A percentile compares a stretch with the other conserved stretches of the same genome.
Conservation (phyloP, 2,888 invertebrate genomes). For the Eudasyphora cyanicolor region DNA sequence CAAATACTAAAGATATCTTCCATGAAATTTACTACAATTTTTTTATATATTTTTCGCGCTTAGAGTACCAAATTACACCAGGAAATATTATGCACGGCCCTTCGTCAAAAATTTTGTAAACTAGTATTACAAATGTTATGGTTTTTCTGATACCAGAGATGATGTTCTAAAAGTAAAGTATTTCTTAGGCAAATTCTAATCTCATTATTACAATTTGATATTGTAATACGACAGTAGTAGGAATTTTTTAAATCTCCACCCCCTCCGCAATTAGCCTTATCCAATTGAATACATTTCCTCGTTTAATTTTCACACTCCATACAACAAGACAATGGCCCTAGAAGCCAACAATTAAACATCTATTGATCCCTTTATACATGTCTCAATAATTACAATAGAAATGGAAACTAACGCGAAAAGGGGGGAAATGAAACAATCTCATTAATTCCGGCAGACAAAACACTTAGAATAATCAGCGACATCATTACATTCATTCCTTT, state of each 20-base stretch:
- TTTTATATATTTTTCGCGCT: too few species aligned
- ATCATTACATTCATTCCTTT: conserved; percentile 20
- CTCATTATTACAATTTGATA: not conserved
- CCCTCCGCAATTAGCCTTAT: not conserved
- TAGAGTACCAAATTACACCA: too few species aligned
- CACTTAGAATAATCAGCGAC: conserved; percentile 1
- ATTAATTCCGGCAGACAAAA: not conserved
- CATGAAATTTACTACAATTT: too few species aligned
- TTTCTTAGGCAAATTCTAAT: not conserved
- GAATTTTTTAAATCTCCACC: not conserved
- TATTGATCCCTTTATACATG: conserved; percentile 13
- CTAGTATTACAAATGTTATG: too few species aligned
- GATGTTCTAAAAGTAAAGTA: not conserved
- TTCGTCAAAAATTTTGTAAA: too few species aligned
- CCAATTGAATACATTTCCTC: not conserved
- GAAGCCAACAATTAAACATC: conserved; percentile 5
- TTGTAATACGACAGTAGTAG: not conserved
- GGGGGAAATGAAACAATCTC: not conserved
- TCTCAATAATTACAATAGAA: not conserved
- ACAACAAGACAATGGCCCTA: not conserved
- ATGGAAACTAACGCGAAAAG: not conserved
- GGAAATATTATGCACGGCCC: too few species aligned
- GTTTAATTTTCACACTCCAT: not conserved
- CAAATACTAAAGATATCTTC: too few species aligned
- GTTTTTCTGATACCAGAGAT: not conserved